Evolutionary conservation across 2,797 vertebrate species (phyloP), one percentile per base, ranked within the genome.

Genomic region (Acanthurus leucopareius): DNA sequence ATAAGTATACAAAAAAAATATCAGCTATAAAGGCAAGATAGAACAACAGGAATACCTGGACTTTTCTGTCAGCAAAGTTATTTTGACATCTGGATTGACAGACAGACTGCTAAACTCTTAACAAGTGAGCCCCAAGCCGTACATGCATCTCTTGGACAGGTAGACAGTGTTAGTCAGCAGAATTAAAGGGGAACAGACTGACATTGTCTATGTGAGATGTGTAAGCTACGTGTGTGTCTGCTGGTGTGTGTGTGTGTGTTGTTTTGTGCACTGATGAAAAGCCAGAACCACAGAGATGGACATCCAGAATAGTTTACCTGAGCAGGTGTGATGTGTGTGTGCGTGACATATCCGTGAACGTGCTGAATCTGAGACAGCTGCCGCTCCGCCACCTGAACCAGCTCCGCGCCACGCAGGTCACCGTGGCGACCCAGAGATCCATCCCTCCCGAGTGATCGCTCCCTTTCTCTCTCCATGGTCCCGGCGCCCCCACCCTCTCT

Each of bases 351-450:
- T 91, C 98, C 97, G 58, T 98, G 97, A 44, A 99, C 95, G 68
- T 97, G 98, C 83, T 99, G 97, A 68, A 99, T 97, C 85, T 98
- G 97, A n/a, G 97, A 99, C 63, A 99, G 94, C 84, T 96, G 98
- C 89, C 97, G 97, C 92, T 99, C 97, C 0, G 97, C 97, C 67
- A 99, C 96, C 54, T 99, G 98, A 77, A 99, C 98, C 82, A 99
- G 90, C 90, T 99, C 98, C 0, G 97, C 97, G 20, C 95, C 97
- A 0, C 92, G 94, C 85, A 95, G 92, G 84, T 97, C 96, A 56
- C 89, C 91, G 25, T 88, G 93, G 54, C 95, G 93, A 69, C 96
- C 94, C 0, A 96, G 94, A 22, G 97, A 97, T 85, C 95, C 94
- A 49, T 96, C 96, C 76, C 97, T 96, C 87, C 95, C 93, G 83